These are phyloP conservation scores for human (Homo sapiens) DNA, from an alignment of 2,113 vertebrate genomes.

Conservation along the genomic window GRCh38 chr1:87124001-87124500, in stretches of 20 bases:
- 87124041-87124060: not conserved
- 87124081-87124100: not conserved
- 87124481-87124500: not conserved
- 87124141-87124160: not conserved
- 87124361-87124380: not conserved
- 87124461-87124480: not conserved
- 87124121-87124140: not conserved
- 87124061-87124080: not conserved
- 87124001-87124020: not conserved
- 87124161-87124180: not conserved
- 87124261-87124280: not conserved
- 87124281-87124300: not conserved
- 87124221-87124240: too few species aligned
- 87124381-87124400: too few species aligned
- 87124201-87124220: not conserved
- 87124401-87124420: not conserved
- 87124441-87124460: not conserved
- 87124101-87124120: not conserved
- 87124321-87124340: too few species aligned
- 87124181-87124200: not conserved
- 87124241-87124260: not conserved
- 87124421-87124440: not conserved
- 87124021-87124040: not conserved
- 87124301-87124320: not conserved
- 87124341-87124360: not conserved